These are phyloP conservation scores for Sebastes melanostomus DNA, from an alignment of 2,797 vertebrate genomes.

Conservation along the genomic window DNA sequence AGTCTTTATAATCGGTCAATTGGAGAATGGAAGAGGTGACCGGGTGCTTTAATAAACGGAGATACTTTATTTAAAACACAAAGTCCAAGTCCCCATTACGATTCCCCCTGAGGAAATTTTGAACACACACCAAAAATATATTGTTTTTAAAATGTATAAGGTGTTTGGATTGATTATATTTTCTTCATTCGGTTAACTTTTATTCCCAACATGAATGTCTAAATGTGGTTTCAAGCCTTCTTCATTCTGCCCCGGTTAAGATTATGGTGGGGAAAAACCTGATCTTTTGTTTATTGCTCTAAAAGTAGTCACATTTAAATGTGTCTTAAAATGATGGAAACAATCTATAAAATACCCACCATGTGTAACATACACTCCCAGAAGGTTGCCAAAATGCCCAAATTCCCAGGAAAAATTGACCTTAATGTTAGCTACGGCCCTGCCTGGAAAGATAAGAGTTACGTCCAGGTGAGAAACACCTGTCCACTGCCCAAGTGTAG, in stretches of 20 bases:
- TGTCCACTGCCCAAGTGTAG: not conserved
- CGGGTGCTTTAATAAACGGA: not conserved
- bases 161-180: not conserved
- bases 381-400: not conserved
- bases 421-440: not conserved
- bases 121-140: not conserved
- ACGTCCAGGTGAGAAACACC: not conserved
- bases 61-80: not conserved
- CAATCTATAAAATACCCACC: not conserved
- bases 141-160: not conserved
- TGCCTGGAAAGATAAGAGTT: not conserved
- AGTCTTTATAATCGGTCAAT: slow-evolving; percentile 28
- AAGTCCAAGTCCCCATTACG: not conserved
- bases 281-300: not conserved
- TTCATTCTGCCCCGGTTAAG: not conserved
- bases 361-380: not conserved
- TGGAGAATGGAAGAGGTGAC: slow-evolving; percentile 27
- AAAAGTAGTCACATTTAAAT: not conserved
- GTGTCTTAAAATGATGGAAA: not conserved
- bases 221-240: not conserved
- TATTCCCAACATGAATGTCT: not conserved
- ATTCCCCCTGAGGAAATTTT: not conserved
- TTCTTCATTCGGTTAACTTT: not conserved
- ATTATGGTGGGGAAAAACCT: not conserved
- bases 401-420: not conserved